Conservation (phyloP, 2,113 vertebrate genomes). For the Anarrhichthys ocellatus region DNA sequence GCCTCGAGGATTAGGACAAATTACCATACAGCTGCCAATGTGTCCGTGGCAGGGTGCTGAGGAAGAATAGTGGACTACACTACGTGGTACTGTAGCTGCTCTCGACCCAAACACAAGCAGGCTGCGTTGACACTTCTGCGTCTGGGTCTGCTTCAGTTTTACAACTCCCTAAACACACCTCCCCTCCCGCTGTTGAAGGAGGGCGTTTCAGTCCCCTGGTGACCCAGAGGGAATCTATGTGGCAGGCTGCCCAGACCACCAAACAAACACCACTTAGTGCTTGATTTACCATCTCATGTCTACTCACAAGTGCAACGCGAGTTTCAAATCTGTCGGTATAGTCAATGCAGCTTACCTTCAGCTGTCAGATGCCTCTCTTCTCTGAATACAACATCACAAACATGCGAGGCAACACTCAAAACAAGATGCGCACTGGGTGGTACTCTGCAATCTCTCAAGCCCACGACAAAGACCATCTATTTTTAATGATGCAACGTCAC, state of each 20-base stretch:
- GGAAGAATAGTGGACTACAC: background rate
- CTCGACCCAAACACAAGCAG: constrained; percentile 28
- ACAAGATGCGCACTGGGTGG: constrained; percentile 19
- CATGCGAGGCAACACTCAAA: background rate
- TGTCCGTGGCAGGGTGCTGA: background rate
- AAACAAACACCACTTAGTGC: constrained; percentile 30
- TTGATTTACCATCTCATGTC: constrained; percentile 2
- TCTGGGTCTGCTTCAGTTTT: constrained; percentile 15
- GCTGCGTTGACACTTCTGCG: constrained; percentile 17
- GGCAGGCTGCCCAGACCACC: constrained; percentile 52
- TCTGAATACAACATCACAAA: background rate
- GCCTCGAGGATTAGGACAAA: constrained; percentile 71
- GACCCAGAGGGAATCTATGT: constrained; percentile 51
- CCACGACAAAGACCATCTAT: constrained; percentile 73
- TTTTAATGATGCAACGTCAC: constrained; percentile 71
- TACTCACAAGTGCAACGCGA: background rate
- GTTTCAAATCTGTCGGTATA: background rate
- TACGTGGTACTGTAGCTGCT: constrained; percentile 36
- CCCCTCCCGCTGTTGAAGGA: constrained; percentile 15
- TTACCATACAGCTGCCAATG: constrained; percentile 88
- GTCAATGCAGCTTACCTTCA: constrained; percentile 41
- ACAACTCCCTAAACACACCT: constrained; percentile 34
- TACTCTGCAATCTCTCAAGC: constrained; percentile 45
- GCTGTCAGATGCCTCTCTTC: background rate
- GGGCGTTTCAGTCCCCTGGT: constrained; percentile 20